Conservation (phyloP, 64 coral and sea anemone species). For the Cladopsammia gracilis region DNA sequence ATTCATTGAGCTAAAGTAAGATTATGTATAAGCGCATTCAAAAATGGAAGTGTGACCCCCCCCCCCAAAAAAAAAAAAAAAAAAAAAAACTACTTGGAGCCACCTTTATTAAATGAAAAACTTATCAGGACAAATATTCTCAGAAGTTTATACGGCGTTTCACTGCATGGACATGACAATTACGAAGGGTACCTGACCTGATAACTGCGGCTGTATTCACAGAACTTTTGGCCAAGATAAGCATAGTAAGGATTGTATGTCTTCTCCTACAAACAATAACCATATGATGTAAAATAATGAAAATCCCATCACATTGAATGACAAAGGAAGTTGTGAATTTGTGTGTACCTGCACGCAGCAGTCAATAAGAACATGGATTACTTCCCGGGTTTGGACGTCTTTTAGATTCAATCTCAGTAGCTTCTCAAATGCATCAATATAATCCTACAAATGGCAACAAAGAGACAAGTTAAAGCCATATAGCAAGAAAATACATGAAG, state of each 20-base stretch:
- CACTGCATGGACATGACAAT: too few relatives aligned
- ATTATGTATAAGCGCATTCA: too few relatives aligned
- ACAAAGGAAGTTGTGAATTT: background rate
- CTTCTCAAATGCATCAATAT: constrained; percentile 97
- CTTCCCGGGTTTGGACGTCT: constrained; percentile 92
- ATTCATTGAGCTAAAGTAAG: too few relatives aligned
- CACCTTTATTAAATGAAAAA: too few relatives aligned
- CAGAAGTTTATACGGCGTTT: too few relatives aligned
- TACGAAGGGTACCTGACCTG: constrained; percentile 67
- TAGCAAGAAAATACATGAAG: too few relatives aligned
- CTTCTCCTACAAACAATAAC: constrained; percentile 75
- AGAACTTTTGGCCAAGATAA: constrained; percentile 97
- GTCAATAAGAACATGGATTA: constrained; percentile 93
- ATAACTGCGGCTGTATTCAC: constrained; percentile 94
- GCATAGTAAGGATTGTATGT: constrained; percentile 97
- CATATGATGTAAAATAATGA: background rate
- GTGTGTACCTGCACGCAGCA: constrained; percentile 82
- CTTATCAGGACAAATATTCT: too few relatives aligned
- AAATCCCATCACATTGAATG: background rate
- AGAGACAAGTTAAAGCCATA: background rate
- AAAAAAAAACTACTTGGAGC: too few relatives aligned
- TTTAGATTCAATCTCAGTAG: constrained; percentile 91
- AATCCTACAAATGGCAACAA: constrained; percentile 77
- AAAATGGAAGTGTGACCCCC: too few relatives aligned
- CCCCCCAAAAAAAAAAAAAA: too few relatives aligned